These are phyloP conservation scores for Drosophila carrolli DNA, from an alignment of 1,140 invertebrate genomes.

Conservation along the genomic window DNA sequence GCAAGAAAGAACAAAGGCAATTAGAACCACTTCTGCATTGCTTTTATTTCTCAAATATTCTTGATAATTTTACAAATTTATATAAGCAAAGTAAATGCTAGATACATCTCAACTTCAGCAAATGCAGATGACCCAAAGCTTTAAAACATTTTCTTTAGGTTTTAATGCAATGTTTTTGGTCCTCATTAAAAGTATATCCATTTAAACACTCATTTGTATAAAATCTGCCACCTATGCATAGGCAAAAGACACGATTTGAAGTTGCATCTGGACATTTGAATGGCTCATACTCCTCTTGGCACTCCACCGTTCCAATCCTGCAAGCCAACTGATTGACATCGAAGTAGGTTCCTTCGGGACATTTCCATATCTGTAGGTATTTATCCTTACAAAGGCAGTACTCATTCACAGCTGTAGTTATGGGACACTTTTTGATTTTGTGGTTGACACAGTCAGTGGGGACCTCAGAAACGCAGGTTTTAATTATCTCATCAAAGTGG, in stretches of 20 bases:
- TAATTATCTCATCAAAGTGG: not conserved
- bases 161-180: not conserved
- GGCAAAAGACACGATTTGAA: not conserved
- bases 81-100: too few relatives aligned
- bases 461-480: slow-evolving; percentile 3
- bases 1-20: not conserved
- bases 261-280: slow-evolving; percentile 2
- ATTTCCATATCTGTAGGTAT: slow-evolving; percentile 13
- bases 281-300: slow-evolving; percentile 12
- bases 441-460: not conserved
- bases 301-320: slow-evolving; percentile 11
- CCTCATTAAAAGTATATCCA: not conserved
- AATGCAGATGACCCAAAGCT: too few relatives aligned
- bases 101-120: too few relatives aligned
- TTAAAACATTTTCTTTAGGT: too few relatives aligned
- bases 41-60: too few relatives aligned
- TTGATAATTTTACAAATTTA: too few relatives aligned
- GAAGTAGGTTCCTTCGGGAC: slow-evolving; percentile 22
- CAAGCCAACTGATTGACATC: slow-evolving; percentile 8
- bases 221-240: slow-evolving; percentile 11
- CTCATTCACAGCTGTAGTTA: not conserved
- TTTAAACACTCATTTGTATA: not conserved
- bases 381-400: slow-evolving; percentile 6
- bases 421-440: not conserved
- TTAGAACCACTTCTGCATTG: too few relatives aligned